phyloP scores from a whole-genome alignment of 2,888 invertebrate genomes.

The Brachyptera risi region DNA sequence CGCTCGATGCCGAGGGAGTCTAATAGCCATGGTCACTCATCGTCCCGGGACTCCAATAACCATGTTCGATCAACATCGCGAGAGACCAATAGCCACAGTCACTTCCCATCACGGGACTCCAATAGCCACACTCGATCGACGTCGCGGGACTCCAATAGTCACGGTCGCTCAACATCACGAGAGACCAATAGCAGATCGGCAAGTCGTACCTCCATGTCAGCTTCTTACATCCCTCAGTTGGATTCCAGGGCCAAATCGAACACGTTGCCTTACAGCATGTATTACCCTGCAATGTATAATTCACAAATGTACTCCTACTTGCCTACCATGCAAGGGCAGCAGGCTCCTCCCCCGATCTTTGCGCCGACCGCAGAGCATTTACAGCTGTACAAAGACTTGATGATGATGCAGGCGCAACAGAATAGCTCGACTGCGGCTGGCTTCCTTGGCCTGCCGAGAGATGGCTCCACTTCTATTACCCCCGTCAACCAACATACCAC shows the following conservation, averaged over 20 bases:
- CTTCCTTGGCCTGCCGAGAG: conserved; percentile 39
- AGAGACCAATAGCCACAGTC: too few species aligned
- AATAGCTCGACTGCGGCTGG: conserved; percentile 5
- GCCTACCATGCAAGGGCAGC: conserved; percentile 32
- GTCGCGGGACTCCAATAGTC: too few species aligned
- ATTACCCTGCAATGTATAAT: conserved; percentile 48
- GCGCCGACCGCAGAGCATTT: conserved; percentile 49
- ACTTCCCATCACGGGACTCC: too few species aligned
- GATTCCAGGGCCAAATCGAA: neutral
- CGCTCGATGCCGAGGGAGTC: neutral
- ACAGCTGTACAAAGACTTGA: conserved; percentile 53
- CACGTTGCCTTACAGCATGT: conserved; percentile 38
- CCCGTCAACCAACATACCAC: conserved; percentile 42
- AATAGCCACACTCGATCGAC: too few species aligned
- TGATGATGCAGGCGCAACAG: conserved; percentile 25
- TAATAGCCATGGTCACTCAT: too few species aligned
- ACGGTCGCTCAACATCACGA: too few species aligned
- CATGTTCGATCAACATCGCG: too few species aligned
- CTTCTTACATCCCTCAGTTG: conserved; percentile 22
- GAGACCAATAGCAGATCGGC: too few species aligned
- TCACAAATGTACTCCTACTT: conserved; percentile 43
- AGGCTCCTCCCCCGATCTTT: conserved; percentile 43
- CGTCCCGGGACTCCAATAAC: too few species aligned
- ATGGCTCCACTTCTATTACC: conserved; percentile 45
- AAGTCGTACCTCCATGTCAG: conserved; percentile 13